Percentiles rank a stretch among this genome's conserved stretches.
These are phyloP conservation scores for Orthosia gothica DNA, from an alignment of 2,888 invertebrate genomes.

Conservation along the genomic window DNA sequence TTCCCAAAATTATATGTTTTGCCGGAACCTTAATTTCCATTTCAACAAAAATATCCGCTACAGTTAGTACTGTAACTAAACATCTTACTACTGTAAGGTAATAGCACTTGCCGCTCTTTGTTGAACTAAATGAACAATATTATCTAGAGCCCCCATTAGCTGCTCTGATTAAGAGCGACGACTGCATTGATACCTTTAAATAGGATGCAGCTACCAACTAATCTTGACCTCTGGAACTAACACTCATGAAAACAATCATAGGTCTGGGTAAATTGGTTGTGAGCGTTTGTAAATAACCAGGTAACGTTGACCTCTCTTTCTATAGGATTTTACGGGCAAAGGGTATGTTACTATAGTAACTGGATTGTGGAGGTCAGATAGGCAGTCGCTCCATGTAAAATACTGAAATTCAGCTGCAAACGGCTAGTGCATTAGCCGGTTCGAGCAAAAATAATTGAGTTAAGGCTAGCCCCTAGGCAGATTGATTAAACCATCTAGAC, in stretches of 20 bases:
- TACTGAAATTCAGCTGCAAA: no score
- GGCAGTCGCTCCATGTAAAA: no score
- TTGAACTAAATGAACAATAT: slow-evolving; percentile 30
- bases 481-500: no score
- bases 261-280: slow-evolving; percentile 25
- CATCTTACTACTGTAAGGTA: not conserved
- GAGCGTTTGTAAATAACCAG: not conserved
- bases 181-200: slow-evolving; percentile 51
- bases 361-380: no score
- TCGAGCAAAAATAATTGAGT: no score
- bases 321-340: not conserved
- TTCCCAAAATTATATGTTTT: no score
- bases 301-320: not conserved
- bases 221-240: slow-evolving; percentile 18
- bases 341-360: no score
- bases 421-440: no score
- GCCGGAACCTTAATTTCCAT: no score
- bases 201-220: slow-evolving; percentile 12
- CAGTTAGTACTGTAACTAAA: slow-evolving; percentile 2
- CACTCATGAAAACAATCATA: not conserved
- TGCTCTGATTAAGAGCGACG: slow-evolving; percentile 40
- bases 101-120: slow-evolving; percentile 14
- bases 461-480: no score
- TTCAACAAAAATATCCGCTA: not conserved
- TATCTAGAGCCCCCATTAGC: slow-evolving; percentile 35